Conservation (phyloP, 2,113 vertebrate genomes). For the Himantopus leucocephalus region DNA sequence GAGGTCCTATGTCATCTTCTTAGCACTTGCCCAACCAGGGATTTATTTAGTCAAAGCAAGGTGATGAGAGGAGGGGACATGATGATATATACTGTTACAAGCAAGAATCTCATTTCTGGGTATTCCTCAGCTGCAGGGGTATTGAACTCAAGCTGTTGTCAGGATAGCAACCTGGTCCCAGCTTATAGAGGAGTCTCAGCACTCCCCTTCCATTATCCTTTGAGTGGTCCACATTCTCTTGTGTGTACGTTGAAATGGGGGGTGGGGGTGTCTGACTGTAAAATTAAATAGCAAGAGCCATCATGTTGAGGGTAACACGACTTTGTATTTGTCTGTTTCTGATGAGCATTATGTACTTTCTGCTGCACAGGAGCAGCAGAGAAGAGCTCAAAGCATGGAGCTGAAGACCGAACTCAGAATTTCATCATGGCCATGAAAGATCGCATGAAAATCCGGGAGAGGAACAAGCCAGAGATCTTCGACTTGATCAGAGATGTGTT, state of each 20-base stretch:
- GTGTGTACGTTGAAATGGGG: neutral
- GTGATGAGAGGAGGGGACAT: neutral
- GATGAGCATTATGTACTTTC: neutral
- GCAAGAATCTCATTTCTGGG: neutral
- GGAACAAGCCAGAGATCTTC: constrained; percentile 98
- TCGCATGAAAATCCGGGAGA: constrained; percentile 97
- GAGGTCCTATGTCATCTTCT: neutral
- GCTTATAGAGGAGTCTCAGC: neutral
- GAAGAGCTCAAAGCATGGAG: constrained; percentile 96
- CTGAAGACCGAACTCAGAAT: constrained; percentile 96
- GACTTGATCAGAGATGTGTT: constrained; percentile 95
- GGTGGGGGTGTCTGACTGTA: neutral
- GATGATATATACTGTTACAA: neutral
- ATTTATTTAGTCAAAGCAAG: neutral
- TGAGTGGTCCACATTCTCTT: neutral
- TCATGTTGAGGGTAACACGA: neutral
- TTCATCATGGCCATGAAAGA: constrained; percentile 99
- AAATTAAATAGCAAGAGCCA: neutral
- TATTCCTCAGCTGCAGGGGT: neutral
- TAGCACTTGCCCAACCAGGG: neutral
- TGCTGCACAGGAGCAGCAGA: constrained; percentile 88
- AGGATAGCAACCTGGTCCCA: neutral
- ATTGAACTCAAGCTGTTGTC: neutral
- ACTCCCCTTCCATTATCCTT: neutral
- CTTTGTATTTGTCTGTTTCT: neutral